Evolutionary conservation across 2,113 vertebrate species (phyloP).

Genomic region (Trichomycterus rosablanca): DNA sequence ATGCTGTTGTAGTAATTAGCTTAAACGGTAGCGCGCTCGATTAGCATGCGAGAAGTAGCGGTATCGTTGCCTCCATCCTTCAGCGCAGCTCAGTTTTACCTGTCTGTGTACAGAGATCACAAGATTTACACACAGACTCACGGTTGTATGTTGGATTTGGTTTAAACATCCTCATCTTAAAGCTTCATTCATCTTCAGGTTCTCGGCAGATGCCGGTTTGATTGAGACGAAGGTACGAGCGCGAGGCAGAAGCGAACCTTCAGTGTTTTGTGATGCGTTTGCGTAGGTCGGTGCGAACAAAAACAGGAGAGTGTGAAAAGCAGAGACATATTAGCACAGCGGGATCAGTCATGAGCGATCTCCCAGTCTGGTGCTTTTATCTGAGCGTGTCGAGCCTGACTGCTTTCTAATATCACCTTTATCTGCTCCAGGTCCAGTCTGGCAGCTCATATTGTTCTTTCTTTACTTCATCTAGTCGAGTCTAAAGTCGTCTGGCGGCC

Average conservation of each 20-base stretch:
- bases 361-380: background rate
- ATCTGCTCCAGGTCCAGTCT: conserved; percentile 7
- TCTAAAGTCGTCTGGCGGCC: background rate
- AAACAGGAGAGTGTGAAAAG: conserved; percentile 1
- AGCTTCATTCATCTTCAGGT: background rate
- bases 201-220: background rate
- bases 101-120: too few relatives aligned
- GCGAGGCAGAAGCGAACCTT: background rate
- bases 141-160: too few relatives aligned
- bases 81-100: too few relatives aligned
- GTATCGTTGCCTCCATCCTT: too few relatives aligned
- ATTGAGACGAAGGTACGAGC: background rate
- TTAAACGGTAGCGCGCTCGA: too few relatives aligned
- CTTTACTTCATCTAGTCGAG: conserved; percentile 9
- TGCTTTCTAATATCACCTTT: background rate
- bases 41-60: too few relatives aligned
- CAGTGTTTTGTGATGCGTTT: background rate
- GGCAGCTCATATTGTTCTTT: background rate
- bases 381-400: too few relatives aligned
- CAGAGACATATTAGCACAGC: background rate
- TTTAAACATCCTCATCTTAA: background rate
- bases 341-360: background rate
- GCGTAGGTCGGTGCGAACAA: conserved; percentile 5
- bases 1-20: too few relatives aligned
- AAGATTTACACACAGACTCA: too few relatives aligned